A percentile compares a stretch with the other conserved stretches of the same genome.
These are phyloP conservation scores for Caerostris darwini DNA, from an alignment of 1,140 invertebrate genomes.

Conservation along the genomic window DNA sequence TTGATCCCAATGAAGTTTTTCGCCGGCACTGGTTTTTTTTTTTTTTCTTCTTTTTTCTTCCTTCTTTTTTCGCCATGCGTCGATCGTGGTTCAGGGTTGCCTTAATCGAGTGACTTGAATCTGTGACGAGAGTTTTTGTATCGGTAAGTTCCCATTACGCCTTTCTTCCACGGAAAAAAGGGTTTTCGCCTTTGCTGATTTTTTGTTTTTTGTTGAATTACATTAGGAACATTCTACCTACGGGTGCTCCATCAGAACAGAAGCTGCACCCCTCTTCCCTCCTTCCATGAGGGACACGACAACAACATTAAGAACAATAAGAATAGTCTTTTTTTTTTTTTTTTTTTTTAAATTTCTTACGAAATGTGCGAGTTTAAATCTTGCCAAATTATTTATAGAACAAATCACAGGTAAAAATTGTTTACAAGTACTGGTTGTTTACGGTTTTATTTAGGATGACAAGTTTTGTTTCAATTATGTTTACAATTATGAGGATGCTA, in stretches of 20 bases:
- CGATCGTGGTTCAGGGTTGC: conserved; percentile 32
- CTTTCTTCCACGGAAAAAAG: background rate
- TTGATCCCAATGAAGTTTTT: background rate
- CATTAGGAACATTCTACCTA: no score
- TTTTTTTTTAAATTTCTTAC: no score
- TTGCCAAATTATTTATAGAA: no score
- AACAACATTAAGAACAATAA: background rate
- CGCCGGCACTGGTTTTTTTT: background rate
- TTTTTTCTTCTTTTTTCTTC: no score
- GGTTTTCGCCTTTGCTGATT: background rate
- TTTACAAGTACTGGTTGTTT: no score
- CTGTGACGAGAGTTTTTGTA: background rate
- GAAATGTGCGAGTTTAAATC: no score
- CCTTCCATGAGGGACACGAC: background rate
- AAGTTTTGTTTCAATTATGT: no score
- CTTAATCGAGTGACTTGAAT: background rate
- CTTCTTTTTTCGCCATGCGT: background rate
- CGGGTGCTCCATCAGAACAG: no score
- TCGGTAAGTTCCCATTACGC: background rate
- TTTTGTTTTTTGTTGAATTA: background rate
- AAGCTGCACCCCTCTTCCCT: background rate
- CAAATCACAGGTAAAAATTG: no score
- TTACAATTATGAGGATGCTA: no score
- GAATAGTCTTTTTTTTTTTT: no score
- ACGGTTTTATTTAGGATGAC: no score